Conservation (phyloP, 2,113 vertebrate genomes). For the Trachemys scripta region DNA sequence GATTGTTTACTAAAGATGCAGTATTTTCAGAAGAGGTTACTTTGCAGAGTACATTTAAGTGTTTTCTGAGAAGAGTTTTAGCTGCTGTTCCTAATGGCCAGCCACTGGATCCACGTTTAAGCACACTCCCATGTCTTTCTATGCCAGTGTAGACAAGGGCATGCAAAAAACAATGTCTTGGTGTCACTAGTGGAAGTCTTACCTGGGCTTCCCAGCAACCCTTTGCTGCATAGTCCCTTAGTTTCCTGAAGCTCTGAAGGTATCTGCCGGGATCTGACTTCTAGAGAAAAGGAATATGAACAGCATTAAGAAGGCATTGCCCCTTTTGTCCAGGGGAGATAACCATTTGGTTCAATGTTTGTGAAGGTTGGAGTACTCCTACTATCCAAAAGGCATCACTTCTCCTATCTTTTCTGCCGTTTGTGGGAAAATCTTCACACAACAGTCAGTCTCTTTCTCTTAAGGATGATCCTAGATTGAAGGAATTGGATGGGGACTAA, state of each 20-base stretch:
- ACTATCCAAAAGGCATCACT: not conserved
- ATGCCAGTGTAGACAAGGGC: not conserved
- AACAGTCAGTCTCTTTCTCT: not conserved
- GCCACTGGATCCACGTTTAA: not conserved
- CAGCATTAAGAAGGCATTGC: not conserved
- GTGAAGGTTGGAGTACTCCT: not conserved
- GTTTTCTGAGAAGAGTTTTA: not conserved
- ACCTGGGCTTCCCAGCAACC: conserved; percentile 99
- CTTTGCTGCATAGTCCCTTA: conserved; percentile 93
- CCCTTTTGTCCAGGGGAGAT: not conserved
- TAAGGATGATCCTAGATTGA: fast-evolving
- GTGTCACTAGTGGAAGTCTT: not conserved
- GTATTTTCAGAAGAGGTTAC: not conserved
- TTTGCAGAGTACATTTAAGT: not conserved
- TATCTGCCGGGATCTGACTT: conserved; percentile 91
- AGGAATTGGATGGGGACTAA: not conserved
- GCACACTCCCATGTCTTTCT: not conserved
- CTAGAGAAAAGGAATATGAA: conserved; percentile 69
- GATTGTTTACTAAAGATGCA: not conserved
- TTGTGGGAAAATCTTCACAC: not conserved
- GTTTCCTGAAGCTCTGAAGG: conserved; percentile 92
- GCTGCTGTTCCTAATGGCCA: not conserved
- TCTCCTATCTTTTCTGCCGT: not conserved
- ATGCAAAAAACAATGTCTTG: not conserved
- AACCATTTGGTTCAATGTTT: not conserved